Evolutionary conservation across 2,888 invertebrate genomes (phyloP), one percentile per base, ranked within the genome.

Genomic region (Lasiommata megera): DNA sequence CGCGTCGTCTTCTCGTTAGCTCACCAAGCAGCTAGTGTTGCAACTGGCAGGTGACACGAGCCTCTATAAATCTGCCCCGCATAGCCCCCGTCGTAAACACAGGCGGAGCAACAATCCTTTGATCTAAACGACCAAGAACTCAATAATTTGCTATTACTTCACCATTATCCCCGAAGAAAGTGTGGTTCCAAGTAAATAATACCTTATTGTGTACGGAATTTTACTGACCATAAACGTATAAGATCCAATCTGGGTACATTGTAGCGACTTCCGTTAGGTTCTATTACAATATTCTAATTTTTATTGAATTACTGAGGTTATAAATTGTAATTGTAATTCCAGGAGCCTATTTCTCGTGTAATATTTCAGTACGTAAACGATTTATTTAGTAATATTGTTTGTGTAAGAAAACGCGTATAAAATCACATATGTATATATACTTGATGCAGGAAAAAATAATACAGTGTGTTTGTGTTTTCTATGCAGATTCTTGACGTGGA

Each of bases 41-140:
- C 75, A 75, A 81, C 70, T 81, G 83, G 80, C 85, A 86, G 85
- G 84, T 85, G 84, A 84, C 84, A 83, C 76, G 73, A 73, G 74
- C 67, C 73, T 76, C 82, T 79, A 84, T 87, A 86, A 87, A 86
- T 87, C 82, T 82, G 71, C 68, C 65, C 70, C 68, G 71, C 70
- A 69, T 70, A 71, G 73, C 73, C 73, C 73, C 65, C 63, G 62
- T 62, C 65, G 64, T 66, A 66, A 64, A 82, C 83, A 80, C 73
- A 69, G 69, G 69, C 68, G 69, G 70, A 72, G 75, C 61, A 52
- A 64, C 66, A 80, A 81, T 77, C 77, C 76, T 68, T 73, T 73
- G 79, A 80, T 81, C 77, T 81, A 70, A 76, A 77, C 72, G 63
- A 70, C 68, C 68, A 69, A 75, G 73, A 74, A 73, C 75, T 76